Percentiles rank a stretch among this genome's conserved stretches.
These are phyloP conservation scores for Halictus rubicundus DNA, from an alignment of 1,140 invertebrate genomes.

Conservation along the genomic window DNA sequence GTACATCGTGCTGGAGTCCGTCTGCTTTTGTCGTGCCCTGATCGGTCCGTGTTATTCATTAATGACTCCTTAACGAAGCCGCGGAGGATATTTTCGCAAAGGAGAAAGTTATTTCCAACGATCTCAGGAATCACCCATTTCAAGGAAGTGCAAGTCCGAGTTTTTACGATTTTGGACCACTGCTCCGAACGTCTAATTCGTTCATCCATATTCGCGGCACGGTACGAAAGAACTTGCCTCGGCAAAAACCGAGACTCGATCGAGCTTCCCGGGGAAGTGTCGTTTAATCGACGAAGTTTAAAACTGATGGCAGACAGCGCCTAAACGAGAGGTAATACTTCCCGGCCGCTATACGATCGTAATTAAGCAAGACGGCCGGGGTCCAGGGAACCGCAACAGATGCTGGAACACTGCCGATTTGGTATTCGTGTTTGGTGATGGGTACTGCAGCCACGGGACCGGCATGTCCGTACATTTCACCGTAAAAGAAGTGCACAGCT, in stretches of 20 bases:
- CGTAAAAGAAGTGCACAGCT: not conserved
- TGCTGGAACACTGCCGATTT: conserved; percentile 52
- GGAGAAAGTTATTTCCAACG: too few relatives aligned
- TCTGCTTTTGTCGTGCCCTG: too few relatives aligned
- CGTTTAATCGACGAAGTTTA: conserved; percentile 21
- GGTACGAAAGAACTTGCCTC: not conserved
- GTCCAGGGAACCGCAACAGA: conserved; percentile 65
- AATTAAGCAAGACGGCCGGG: conserved; percentile 57
- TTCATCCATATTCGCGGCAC: not conserved
- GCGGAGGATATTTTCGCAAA: too few relatives aligned
- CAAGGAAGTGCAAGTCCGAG: too few relatives aligned
- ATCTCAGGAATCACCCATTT: too few relatives aligned
- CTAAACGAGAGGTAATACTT: conserved; percentile 50
- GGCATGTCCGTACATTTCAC: not conserved
- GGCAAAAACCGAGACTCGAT: not conserved
- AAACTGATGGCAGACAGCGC: conserved; percentile 39
- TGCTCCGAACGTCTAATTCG: too few relatives aligned
- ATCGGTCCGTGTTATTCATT: too few relatives aligned
- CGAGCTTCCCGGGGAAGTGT: not conserved
- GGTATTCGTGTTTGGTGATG: conserved; percentile 21
- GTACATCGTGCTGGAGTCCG: too few relatives aligned
- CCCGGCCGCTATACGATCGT: conserved; percentile 49
- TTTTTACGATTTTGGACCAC: too few relatives aligned
- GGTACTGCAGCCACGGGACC: not conserved
- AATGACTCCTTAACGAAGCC: too few relatives aligned